Evolutionary conservation across 2,888 invertebrate species (phyloP), one percentile per base, ranked within the genome.

Genomic region (Azorinus chamasolen): DNA sequence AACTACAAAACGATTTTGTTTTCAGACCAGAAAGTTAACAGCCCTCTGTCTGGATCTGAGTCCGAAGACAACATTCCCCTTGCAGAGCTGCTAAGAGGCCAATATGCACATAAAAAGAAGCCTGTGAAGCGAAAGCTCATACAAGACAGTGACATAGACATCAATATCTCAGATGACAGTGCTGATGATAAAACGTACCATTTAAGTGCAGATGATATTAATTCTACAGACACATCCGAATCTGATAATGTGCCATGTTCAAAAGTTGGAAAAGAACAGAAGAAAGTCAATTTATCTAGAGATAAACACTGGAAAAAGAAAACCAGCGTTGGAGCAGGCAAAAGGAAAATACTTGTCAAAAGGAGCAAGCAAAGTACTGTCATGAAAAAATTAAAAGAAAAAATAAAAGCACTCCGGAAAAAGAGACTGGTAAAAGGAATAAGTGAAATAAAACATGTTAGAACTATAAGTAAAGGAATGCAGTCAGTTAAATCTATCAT

Each of bases 21-120:
- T 41, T 41, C 41, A 41, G 41, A 14, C 41, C 8, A 41, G 14
- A 41, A 14, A 14, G 41, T 12, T 41, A 41, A 8, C 14, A 41
- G 14, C 14, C 8, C 14, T 12, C 10, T 14, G 41, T 41, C 41
- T 41, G 41, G 41, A 41, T 14, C 41, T 41, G 41, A 41, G 41
- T 41, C 41, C 41, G 41, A 41, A 41, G 41, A 41, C 14, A 41
- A 41, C 41, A 41, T 41, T 12, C 41, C 41, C 41, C 41, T 41
- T 41, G 41, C 41, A 41, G 41, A 41, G 14, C 41, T 41, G 10
- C 41, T 41, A 8, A 41, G 14, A 41, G 41, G 41, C 41, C 41
- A 41, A 41, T 14, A 41, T 41, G 41, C 41, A 41, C 41, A 41
- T 12, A 8, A 41, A 41, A 41, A 14, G 41, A 41, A 41, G 41